Conservation (phyloP, 2,888 invertebrate genomes). For the Meghimatium bilineatum region DNA sequence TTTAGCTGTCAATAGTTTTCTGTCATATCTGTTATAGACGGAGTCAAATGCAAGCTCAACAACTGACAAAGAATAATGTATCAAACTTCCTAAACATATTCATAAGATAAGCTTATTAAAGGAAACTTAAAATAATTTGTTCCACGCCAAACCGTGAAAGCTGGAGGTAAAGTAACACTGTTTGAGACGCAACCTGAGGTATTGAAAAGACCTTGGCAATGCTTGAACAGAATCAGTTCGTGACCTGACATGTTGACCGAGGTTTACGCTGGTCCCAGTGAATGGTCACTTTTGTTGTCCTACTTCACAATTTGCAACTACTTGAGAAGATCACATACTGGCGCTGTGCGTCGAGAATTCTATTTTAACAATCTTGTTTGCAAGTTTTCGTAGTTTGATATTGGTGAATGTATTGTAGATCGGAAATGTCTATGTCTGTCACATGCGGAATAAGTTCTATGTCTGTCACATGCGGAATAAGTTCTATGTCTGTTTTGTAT, state of each 20-base stretch:
- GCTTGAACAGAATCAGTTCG: not conserved
- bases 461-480: not conserved
- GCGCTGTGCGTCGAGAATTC: not conserved
- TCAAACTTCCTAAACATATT: not conserved
- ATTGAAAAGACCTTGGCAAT: not conserved
- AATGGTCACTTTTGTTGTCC: slow-evolving; percentile 11
- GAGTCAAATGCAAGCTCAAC: not conserved
- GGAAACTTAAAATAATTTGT: not conserved
- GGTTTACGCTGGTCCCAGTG: not conserved
- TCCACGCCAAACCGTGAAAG: not conserved
- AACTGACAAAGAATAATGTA: not conserved
- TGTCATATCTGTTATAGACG: no score
- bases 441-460: not conserved
- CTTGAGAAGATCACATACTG: not conserved
- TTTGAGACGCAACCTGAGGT: not conserved
- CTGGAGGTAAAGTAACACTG: not conserved
- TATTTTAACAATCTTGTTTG: not conserved
- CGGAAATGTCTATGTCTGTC: not conserved
- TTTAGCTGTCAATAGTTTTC: no score
- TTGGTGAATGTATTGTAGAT: not conserved
- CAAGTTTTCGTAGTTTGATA: not conserved
- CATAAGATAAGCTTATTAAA: not conserved
- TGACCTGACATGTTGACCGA: not conserved
- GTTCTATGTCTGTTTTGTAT: not conserved
- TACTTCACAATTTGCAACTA: not conserved